Evolutionary conservation across 2,797 vertebrate species (phyloP).

Genomic region (Pipistrellus kuhlii): DNA sequence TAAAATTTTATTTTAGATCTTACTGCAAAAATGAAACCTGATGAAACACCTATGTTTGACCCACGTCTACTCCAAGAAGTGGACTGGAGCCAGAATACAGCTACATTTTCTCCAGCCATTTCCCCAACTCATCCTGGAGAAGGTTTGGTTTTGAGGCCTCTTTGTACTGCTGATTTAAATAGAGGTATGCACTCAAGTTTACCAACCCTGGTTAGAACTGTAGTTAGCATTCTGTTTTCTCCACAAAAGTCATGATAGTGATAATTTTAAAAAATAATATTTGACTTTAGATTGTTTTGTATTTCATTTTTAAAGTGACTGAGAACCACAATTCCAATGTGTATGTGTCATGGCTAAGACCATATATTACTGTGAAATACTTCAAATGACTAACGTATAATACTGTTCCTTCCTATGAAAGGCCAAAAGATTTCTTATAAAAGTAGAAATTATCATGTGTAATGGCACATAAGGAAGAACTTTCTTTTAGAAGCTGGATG

Average conservation of each 20-base stretch:
- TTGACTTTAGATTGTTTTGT: constrained; percentile 44
- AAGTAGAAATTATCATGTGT: neutral
- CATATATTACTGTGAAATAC: constrained; percentile 23
- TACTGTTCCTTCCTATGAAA: constrained; percentile 16
- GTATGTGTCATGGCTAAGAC: neutral
- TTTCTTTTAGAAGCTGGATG: constrained; percentile 19
- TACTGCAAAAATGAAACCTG: constrained; percentile 89
- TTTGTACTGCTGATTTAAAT: constrained; percentile 94
- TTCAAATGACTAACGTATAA: constrained; percentile 57
- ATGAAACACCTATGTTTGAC: constrained; percentile 95
- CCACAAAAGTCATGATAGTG: neutral
- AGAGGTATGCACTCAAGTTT: constrained; percentile 89
- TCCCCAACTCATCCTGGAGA: constrained; percentile 93
- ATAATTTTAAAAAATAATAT: neutral
- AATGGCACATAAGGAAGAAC: neutral
- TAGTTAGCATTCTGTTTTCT: constrained; percentile 25
- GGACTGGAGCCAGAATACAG: constrained; percentile 94
- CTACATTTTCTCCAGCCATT: constrained; percentile 93
- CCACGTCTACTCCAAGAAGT: constrained; percentile 93
- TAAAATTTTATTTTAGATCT: constrained; percentile 77
- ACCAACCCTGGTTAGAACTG: constrained; percentile 1
- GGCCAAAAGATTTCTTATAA: constrained; percentile 2
- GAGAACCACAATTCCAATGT: neutral
- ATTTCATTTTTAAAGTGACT: constrained; percentile 47
- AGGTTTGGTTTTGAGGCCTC: constrained; percentile 94